These are phyloP conservation scores for Ips nitidus DNA, from an alignment of 1,140 invertebrate species.

Conservation along the genomic window DNA sequence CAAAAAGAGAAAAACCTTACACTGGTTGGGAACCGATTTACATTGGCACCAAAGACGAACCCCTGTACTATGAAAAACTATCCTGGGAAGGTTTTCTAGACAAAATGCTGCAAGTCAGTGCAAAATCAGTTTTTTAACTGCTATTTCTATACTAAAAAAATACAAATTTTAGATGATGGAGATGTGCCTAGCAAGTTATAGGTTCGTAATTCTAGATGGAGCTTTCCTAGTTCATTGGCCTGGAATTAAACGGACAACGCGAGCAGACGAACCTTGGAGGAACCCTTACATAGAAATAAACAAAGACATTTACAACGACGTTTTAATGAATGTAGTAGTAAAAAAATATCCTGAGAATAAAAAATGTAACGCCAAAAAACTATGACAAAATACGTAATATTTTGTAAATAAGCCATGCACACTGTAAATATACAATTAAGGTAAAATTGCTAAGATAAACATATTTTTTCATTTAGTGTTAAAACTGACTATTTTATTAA, in stretches of 20 bases:
- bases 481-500: no score
- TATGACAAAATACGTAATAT: conserved; percentile 62
- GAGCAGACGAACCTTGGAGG: conserved; percentile 51
- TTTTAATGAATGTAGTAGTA: conserved; percentile 61
- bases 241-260: conserved; percentile 61
- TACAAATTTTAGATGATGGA: conserved; percentile 67
- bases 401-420: conserved; percentile 38
- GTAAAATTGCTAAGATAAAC: no score
- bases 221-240: conserved; percentile 79
- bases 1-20: conserved; percentile 69
- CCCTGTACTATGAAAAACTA: conserved; percentile 76
- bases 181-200: conserved; percentile 75
- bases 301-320: conserved; percentile 62
- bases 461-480: no score
- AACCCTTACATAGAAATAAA: conserved; percentile 62
- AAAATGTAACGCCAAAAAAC: conserved; percentile 56
- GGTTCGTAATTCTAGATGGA: conserved; percentile 74
- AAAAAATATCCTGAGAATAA: conserved; percentile 61
- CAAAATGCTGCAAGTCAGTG: conserved; percentile 79
- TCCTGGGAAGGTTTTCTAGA: conserved; percentile 83
- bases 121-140: conserved; percentile 60
- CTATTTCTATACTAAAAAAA: conserved; percentile 48
- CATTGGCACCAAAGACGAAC: conserved; percentile 77
- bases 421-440: no score
- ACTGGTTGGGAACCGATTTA: conserved; percentile 83